Percentiles rank a stretch among this genome's conserved stretches.
These are phyloP conservation scores for Conops quadrifasciatus DNA, from an alignment of 2,888 invertebrate genomes.

Conservation along the genomic window DNA sequence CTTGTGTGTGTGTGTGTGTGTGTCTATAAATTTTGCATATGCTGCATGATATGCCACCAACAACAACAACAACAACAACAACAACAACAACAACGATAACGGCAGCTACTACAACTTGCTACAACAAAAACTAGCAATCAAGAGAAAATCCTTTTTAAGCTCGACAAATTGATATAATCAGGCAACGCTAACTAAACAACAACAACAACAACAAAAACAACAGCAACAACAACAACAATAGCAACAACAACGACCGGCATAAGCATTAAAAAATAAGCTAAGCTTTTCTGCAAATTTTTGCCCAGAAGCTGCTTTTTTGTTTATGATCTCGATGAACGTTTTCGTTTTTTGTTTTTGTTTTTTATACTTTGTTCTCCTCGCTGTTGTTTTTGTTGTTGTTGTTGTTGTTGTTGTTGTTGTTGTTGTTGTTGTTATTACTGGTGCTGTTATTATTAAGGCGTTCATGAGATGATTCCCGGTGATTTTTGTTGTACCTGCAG, in stretches of 20 bases:
- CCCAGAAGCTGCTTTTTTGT: slow-evolving; percentile 42
- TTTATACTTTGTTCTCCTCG: too few relatives aligned
- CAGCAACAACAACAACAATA: too few relatives aligned
- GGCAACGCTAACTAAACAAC: too few relatives aligned
- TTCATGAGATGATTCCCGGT: too few relatives aligned
- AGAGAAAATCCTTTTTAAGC: slow-evolving; percentile 26
- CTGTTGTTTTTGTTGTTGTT: slow-evolving; percentile 23
- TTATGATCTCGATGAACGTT: slow-evolving; percentile 18
- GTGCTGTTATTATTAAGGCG: too few relatives aligned
- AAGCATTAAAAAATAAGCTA: slow-evolving; percentile 14
- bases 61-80: slow-evolving; percentile 22
- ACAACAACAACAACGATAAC: slow-evolving; percentile 5
- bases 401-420: slow-evolving; percentile 6
- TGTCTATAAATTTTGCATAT: slow-evolving; percentile 20
- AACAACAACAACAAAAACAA: too few relatives aligned
- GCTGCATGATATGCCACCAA: slow-evolving; percentile 1
- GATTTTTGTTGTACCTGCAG: too few relatives aligned
- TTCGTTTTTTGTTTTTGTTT: too few relatives aligned
- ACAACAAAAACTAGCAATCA: slow-evolving; percentile 14
- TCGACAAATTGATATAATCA: slow-evolving; percentile 42
- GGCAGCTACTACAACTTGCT: too few relatives aligned
- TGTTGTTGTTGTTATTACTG: not conserved
- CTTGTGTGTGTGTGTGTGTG: too few relatives aligned
- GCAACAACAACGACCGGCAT: too few relatives aligned
- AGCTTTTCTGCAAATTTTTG: slow-evolving; percentile 35